A percentile compares a stretch with the other conserved stretches of the same genome.
Conservation (phyloP, 2,797 vertebrate genomes). For the Poeciliopsis paucimaculata region DNA sequence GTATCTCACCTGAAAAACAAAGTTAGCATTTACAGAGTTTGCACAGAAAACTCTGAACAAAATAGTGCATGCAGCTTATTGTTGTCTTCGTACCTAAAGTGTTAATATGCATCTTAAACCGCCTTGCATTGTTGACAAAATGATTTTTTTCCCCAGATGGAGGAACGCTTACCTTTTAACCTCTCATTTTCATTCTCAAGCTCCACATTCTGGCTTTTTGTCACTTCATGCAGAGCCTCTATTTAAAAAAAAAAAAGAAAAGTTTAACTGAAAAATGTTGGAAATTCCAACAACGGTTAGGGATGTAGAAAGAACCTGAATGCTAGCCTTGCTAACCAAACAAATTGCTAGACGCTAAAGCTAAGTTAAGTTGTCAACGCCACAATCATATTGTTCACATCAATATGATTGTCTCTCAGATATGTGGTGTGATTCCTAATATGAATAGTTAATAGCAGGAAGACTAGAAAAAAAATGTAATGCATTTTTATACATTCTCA, state of each 20-base stretch:
- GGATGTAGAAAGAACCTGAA: neutral
- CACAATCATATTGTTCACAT: neutral
- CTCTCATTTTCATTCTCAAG: conserved; percentile 75
- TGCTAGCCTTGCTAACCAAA: neutral
- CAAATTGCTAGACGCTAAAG: neutral
- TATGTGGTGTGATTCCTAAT: neutral
- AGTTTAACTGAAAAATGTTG: neutral
- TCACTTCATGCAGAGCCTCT: conserved; percentile 80
- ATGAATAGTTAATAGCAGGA: neutral
- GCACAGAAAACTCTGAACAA: neutral
- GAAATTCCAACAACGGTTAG: neutral
- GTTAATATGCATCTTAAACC: neutral
- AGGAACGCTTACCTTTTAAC: conserved; percentile 73
- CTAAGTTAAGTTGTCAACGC: neutral
- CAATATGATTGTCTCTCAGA: neutral
- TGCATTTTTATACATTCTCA: neutral
- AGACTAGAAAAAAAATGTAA: neutral
- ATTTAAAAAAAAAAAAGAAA: conserved; percentile 13
- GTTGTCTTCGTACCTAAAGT: neutral
- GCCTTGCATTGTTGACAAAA: neutral
- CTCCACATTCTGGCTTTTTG: conserved; percentile 73
- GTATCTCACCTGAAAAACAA: conserved; percentile 72
- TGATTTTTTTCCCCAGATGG: neutral
- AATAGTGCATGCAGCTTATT: neutral
- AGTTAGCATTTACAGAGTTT: neutral